Evolutionary conservation across 1,140 invertebrate genomes (phyloP).

Genomic region (Drosophila kohkoa): DNA sequence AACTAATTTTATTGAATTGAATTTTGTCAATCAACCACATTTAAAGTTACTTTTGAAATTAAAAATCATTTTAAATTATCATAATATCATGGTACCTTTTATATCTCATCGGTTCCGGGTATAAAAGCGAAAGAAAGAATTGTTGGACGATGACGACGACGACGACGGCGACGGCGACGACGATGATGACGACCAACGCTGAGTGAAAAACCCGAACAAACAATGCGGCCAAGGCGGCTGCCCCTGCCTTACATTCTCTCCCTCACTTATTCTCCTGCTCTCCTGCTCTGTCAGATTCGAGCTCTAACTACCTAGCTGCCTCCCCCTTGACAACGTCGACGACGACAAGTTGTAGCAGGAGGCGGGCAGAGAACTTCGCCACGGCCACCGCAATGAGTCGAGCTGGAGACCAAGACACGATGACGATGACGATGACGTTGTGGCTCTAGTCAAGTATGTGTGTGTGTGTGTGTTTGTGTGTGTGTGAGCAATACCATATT

Average conservation of each 20-base stretch:
- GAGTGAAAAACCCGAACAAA: conserved; percentile 77
- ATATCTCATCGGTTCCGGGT: neutral
- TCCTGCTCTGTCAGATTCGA: neutral
- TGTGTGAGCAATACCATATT: conserved; percentile 66
- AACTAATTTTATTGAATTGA: no score
- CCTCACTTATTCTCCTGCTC: neutral
- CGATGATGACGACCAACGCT: conserved; percentile 68
- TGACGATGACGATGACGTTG: conserved; percentile 58
- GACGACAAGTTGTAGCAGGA: conserved; percentile 38
- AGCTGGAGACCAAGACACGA: conserved; percentile 35
- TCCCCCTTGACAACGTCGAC: conserved; percentile 16
- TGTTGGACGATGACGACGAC: neutral
- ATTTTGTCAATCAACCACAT: no score
- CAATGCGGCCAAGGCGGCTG: conserved; percentile 59
- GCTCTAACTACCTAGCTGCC: conserved; percentile 7
- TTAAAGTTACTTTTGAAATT: no score
- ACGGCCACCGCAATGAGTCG: conserved; percentile 39
- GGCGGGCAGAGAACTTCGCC: conserved; percentile 27
- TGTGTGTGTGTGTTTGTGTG: conserved; percentile 19
- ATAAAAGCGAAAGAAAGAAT: conserved; percentile 2
- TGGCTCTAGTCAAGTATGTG: conserved; percentile 43
- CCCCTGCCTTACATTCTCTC: conserved; percentile 3
- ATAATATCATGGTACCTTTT: neutral
- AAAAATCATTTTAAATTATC: neutral
- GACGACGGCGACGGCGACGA: neutral